Conservation (phyloP, 2,113 vertebrate species). For the Otus sunia region DNA sequence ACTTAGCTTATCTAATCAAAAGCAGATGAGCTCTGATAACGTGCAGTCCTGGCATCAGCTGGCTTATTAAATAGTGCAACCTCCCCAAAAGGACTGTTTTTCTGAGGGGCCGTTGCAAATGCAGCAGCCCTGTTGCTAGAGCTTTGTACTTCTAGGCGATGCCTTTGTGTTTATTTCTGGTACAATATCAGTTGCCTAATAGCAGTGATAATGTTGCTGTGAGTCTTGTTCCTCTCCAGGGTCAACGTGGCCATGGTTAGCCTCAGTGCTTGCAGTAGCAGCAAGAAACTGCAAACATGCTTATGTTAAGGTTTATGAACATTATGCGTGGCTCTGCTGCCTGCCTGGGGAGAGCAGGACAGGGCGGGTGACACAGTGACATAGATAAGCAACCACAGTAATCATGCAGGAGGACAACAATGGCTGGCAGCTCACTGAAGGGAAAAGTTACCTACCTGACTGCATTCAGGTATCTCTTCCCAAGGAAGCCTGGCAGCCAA, state of each 20-base stretch:
- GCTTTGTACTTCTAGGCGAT: not conserved
- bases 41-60: not conserved
- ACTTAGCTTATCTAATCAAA: not conserved
- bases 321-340: fast-evolving
- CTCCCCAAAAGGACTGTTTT: not conserved
- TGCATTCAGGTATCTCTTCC: not conserved
- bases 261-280: not conserved
- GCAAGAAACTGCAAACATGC: not conserved
- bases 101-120: not conserved
- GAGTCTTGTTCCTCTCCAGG: not conserved
- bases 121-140: not conserved
- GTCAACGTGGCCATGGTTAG: not conserved
- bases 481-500: not conserved
- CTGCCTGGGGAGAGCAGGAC: not conserved
- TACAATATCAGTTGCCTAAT: not conserved
- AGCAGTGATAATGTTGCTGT: not conserved
- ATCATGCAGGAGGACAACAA: not conserved
- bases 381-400: not conserved
- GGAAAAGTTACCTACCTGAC: not conserved
- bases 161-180: not conserved
- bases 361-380: not conserved
- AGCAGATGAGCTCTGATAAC: not conserved
- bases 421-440: not conserved
- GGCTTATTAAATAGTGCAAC: not conserved
- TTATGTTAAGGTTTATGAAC: not conserved